Evolutionary conservation across 2,113 vertebrate genomes (phyloP), one percentile per base, ranked within the genome.

Genomic region (Butastur rufipennis): DNA sequence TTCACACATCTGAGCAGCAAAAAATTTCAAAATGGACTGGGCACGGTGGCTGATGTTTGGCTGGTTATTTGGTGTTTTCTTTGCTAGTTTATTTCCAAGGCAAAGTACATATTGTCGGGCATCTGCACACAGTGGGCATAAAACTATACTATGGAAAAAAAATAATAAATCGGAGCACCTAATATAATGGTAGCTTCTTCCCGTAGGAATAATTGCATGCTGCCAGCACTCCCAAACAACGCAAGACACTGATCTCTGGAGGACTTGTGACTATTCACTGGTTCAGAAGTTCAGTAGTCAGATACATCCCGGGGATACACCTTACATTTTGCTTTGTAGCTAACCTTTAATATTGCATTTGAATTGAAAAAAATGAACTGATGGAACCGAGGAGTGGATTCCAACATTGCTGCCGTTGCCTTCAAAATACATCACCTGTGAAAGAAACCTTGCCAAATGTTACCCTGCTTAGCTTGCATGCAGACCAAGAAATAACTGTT

Each of bases 1-100:
- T 94, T 95, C 95, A 84, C 81, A 78, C 72, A 90, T 95, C 87
- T 91, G 59, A 96, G 73, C 85, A 90, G 80, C 75, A 93, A 93
- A 95, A 47, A 93, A 83, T 88, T 65, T 93, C 81, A 67, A 82
- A 95, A 90, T 88, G 80, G 53, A 88, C 48, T 73, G 79, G 79
- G 85, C 75, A 86, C 52, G 66, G 75, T 65, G 67, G 59, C 82
- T 86, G 80, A 94, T 61, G 84, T 95, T 97, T 97, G 94, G 79
- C 85, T 95, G 75, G 27, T 29, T 90, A 53, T 90, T 93, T 56
- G 38, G 73, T 86, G 17, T 77, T 94, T 93, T 86, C 59, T 90
- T 94, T 95, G 63, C 42, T 86, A 86, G 87, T 18, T 86, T 40
- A 80, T 93, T 96, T 95, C 85, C 65, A 90, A 94, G 86, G 74